phyloP scores from a whole-genome alignment of 1,140 invertebrate species.

The Cecropterus lyciades region DNA sequence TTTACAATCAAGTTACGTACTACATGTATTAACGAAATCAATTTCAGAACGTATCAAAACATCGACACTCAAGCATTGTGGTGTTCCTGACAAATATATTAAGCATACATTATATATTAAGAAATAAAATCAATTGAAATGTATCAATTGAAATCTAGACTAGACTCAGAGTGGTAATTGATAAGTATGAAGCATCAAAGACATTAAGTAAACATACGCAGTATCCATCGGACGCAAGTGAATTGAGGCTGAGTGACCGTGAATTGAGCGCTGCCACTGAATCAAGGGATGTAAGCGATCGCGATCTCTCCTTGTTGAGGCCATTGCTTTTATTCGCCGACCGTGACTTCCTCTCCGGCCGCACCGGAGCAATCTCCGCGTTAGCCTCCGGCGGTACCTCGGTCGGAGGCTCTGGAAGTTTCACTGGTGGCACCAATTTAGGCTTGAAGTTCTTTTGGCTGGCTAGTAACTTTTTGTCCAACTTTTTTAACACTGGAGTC shows the following conservation, averaged over 20 bases:
- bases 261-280: constrained; percentile 51
- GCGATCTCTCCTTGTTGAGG: constrained; percentile 70
- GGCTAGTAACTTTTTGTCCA: constrained; percentile 72
- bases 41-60: no score
- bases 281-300: constrained; percentile 70
- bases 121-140: no score
- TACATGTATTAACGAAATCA: no score
- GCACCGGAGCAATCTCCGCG: constrained; percentile 57
- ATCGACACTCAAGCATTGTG: no score
- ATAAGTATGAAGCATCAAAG: no score
- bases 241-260: constrained; percentile 70
- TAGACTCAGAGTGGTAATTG: no score
- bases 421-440: constrained; percentile 65
- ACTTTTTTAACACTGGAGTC: constrained; percentile 83
- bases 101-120: no score
- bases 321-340: constrained; percentile 46
- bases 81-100: no score
- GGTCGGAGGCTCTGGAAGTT: constrained; percentile 45
- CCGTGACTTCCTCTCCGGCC: constrained; percentile 64
- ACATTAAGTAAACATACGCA: constrained; percentile 61
- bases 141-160: no score
- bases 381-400: constrained; percentile 38
- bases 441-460: constrained; percentile 80
- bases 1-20: no score
- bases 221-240: constrained; percentile 77